Evolutionary conservation across 2,888 invertebrate genomes (phyloP), one percentile per base, ranked within the genome.

Genomic region (Pegoplata infirma): DNA sequence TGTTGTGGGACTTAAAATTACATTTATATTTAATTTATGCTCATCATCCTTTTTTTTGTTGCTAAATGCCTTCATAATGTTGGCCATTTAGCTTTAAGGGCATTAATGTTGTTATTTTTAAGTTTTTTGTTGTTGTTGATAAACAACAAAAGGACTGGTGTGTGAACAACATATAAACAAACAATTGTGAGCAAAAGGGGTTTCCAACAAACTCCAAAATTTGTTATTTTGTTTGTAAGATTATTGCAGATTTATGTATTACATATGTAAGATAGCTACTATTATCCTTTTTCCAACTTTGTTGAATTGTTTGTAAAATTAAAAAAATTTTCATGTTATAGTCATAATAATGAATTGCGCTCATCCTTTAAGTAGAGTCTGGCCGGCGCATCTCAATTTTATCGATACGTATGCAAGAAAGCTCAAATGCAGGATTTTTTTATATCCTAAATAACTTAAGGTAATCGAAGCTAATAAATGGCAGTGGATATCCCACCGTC

Each of bases 31-130:
- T 79, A 63, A 79, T 79, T 75, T 67, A 68, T 63, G 58, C 49
- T 61, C 56, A 55, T 69, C 53, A 23, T 16, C 67, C 25, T 56
- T 61, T 67, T 61, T 28, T n/a, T n/a, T n/a, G n/a, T n/a, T n/a
- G n/a, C n/a, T 56, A 46, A 46, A 17, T 58, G 23, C 14, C 28
- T 44, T 71, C 12, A 17, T 68, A 16, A 69, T 69, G 55, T 51
- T 80, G 83, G 85, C 84, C 85, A 84, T 87, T 86, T 85, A 83
- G 83, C 74, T 71, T 72, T 61, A 66, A 75, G 59, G 49, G 44
- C 32, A 53, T 64, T 67, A 44, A 40, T 17, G 40, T 68, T 25
- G 12, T 21, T 23, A 21, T 21, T 14, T 23, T n/a, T n/a, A n/a
- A n/a, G n/a, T n/a, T n/a, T n/a, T n/a, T n/a, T n/a, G n/a, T n/a